Evolutionary conservation across 1,140 invertebrate species (phyloP), one percentile per base, ranked within the genome.

Genomic region (Prorops nasuta): DNA sequence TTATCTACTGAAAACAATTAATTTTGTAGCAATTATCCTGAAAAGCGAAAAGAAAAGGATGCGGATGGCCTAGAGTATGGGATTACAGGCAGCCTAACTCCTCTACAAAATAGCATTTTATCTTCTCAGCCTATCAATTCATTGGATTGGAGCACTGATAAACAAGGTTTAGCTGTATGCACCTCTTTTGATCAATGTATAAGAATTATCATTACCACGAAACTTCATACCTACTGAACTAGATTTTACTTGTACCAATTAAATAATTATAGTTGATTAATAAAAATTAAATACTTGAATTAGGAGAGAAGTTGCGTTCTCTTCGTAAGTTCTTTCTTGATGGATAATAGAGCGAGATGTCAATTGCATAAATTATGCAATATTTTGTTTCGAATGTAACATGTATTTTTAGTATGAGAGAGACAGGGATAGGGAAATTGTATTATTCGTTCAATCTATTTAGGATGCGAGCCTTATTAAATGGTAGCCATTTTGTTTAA

Each of bases 131-230:
- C 94, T 0, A 85, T 98, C 39, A 88, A 87, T 62, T 84, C 88
- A 2, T 88, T 94, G 52, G 91, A 96, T 67, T 98, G 95, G 95
- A 92, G 89, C 72, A 81, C 84, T 1, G 94, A 97, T 67, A 96
- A 96, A 72, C 71, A 84, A 22, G 95, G 95, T 10, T 76, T 98
- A 0, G 89, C 87, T 28, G 85, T 96, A 2, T 92, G 91, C 64
- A 91, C 91, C 2, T 84, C 92, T 0, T 96, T 97, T 71, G 95
- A 98, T 80, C 94, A 98, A 74, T 87, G 85, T 46, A 67, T 98
- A n/a, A 79, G 94, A 16, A 83, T 97, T 3, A 67, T 97, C 28
- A 88, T 97, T 40, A 87, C 89, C 9, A 98, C 95, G 2, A 96
- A 94, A 78, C 77, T 98, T 0, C 93, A 95, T 76, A 61, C 62